These are phyloP conservation scores for Pararge aegeria DNA, from an alignment of 1,140 invertebrate genomes.

Conservation along the genomic window DNA sequence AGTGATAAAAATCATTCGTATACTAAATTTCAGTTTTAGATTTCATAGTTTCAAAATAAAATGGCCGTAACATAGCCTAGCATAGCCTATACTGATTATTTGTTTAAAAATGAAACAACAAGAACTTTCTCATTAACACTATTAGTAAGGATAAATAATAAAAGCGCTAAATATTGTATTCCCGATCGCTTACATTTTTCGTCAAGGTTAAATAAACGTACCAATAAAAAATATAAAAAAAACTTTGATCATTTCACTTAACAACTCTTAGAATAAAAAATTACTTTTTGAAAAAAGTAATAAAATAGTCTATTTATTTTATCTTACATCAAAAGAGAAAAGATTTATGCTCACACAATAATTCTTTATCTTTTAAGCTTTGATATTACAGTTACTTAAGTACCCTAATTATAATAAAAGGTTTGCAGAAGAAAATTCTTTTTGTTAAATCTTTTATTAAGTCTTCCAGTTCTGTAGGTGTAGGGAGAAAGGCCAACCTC, in stretches of 20 bases:
- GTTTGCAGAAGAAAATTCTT: slow-evolving; percentile 15
- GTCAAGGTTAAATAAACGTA: too few species aligned
- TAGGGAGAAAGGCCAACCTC: background rate
- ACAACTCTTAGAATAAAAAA: background rate
- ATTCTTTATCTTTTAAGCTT: slow-evolving; percentile 2
- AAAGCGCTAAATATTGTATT: too few species aligned
- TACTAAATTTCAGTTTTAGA: too few species aligned
- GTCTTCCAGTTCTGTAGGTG: background rate
- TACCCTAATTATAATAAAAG: slow-evolving; percentile 31
- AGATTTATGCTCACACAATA: background rate
- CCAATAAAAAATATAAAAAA: too few species aligned
- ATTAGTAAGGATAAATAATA: too few species aligned
- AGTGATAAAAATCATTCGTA: too few species aligned
- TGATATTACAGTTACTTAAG: slow-evolving; percentile 22
- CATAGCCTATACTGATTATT: too few species aligned
- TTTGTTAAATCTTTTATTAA: slow-evolving; percentile 3
- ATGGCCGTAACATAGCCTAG: too few species aligned
- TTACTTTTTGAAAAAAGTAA: background rate
- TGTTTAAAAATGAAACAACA: too few species aligned
- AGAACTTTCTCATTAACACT: too few species aligned
- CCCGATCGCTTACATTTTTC: too few species aligned
- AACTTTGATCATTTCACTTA: background rate
- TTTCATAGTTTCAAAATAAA: too few species aligned
- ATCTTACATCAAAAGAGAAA: background rate
- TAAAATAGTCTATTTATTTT: slow-evolving; percentile 3